phyloP scores from a whole-genome alignment of 2,797 vertebrate species.

The Eulemur coronatus region DNA sequence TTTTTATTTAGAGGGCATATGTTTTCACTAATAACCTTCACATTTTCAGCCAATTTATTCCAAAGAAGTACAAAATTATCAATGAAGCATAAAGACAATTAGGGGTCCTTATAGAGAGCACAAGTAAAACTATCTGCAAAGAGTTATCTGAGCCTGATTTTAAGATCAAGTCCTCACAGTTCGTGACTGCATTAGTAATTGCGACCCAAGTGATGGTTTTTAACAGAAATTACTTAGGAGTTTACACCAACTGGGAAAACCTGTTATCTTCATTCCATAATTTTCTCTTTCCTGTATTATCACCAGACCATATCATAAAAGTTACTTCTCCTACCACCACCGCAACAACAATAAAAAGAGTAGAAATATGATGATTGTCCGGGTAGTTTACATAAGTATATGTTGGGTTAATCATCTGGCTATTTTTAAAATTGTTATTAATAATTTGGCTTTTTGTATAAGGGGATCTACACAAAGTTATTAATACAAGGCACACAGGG shows the following conservation, averaged over 20 bases:
- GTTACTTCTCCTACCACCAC: neutral
- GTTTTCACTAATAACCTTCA: slow-evolving; percentile 61
- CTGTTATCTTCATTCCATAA: neutral
- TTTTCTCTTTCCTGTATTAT: neutral
- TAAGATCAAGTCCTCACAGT: neutral
- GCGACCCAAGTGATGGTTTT: neutral
- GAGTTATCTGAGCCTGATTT: neutral
- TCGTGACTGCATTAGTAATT: neutral
- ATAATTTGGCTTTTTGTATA: neutral
- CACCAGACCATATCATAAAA: neutral
- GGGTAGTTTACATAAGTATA: neutral
- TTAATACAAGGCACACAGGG: too few species aligned
- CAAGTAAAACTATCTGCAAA: neutral
- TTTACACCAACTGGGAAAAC: neutral
- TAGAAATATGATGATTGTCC: neutral
- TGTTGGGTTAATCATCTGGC: neutral
- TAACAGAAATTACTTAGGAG: neutral
- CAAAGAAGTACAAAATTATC: slow-evolving; percentile 26
- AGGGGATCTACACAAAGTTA: neutral
- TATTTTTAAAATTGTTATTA: neutral
- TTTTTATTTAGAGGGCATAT: slow-evolving; percentile 47
- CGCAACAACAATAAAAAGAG: neutral
- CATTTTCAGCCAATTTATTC: slow-evolving; percentile 47
- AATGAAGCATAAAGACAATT: slow-evolving; percentile 57
- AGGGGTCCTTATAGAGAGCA: neutral